These are phyloP conservation scores for Hippoglossus stenolepis DNA, from an alignment of 2,113 vertebrate species.

Conservation along the genomic window DNA sequence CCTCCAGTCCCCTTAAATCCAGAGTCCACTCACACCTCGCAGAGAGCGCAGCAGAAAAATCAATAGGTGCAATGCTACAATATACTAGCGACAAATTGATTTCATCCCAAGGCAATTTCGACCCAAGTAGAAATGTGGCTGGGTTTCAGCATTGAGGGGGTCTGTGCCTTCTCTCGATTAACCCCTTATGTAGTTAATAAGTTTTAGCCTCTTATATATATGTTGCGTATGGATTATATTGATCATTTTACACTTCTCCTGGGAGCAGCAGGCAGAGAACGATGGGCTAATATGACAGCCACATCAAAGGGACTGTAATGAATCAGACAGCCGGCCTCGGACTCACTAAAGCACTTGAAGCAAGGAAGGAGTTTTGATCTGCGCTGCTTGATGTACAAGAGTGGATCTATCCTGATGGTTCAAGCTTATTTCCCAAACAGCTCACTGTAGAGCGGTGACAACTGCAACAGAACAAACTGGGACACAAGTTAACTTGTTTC, in stretches of 20 bases:
- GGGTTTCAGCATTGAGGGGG: constrained; percentile 57
- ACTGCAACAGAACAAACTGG: constrained; percentile 40
- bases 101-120: constrained; percentile 77
- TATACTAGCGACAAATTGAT: constrained; percentile 80
- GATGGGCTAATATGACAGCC: constrained; percentile 76
- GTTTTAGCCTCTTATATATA: constrained; percentile 75
- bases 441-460: constrained; percentile 28
- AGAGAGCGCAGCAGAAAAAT: constrained; percentile 71
- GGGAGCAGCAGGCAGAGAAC: constrained; percentile 66
- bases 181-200: constrained; percentile 71
- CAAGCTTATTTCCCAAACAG: constrained; percentile 21
- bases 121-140: constrained; percentile 55
- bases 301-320: constrained; percentile 67
- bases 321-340: constrained; percentile 30
- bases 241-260: constrained; percentile 69
- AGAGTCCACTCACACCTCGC: constrained; percentile 67
- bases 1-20: constrained; percentile 64
- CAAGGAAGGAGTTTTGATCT: constrained; percentile 40
- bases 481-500: constrained; percentile 38
- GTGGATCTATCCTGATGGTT: constrained; percentile 29
- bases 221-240: constrained; percentile 77
- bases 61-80: constrained; percentile 81
- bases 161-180: constrained; percentile 63
- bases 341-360: constrained; percentile 26
- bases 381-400: constrained; percentile 33